These are phyloP conservation scores for Luffia ferchaultella DNA, from an alignment of 2,888 invertebrate species.

Conservation along the genomic window DNA sequence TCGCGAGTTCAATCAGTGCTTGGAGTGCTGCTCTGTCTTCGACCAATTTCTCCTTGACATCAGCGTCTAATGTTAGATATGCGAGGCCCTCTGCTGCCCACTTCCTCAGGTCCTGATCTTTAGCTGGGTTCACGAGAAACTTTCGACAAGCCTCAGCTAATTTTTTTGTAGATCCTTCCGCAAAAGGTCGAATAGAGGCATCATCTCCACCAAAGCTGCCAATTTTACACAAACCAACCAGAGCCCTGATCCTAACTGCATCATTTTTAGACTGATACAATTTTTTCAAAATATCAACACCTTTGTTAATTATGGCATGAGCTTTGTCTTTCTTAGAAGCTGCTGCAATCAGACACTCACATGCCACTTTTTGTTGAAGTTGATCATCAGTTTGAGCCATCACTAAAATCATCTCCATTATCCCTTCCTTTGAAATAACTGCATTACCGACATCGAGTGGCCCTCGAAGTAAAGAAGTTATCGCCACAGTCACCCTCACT, in stretches of 20 bases:
- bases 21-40: conserved; percentile 84
- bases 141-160: conserved; percentile 93
- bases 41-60: conserved; percentile 96
- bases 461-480: conserved; percentile 89
- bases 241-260: conserved; percentile 85
- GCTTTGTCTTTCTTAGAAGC: conserved; percentile 98
- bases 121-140: conserved; percentile 86
- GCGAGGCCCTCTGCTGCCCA: conserved; percentile 98
- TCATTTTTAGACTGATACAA: conserved; percentile 92
- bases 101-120: conserved; percentile 87
- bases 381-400: conserved; percentile 95
- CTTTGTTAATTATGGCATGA: conserved; percentile 85
- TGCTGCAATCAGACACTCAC: conserved; percentile 96
- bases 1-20: conserved; percentile 89
- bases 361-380: conserved; percentile 92
- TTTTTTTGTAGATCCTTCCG: conserved; percentile 92
- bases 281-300: conserved; percentile 91
- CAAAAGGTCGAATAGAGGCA: conserved; percentile 92
- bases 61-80: conserved; percentile 96
- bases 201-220: conserved; percentile 96
- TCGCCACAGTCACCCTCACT: conserved; percentile 84
- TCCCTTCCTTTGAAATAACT: conserved; percentile 82
- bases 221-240: conserved; percentile 95
- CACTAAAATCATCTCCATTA: conserved; percentile 94
- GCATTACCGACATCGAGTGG: conserved; percentile 94